These are phyloP conservation scores for Poecile atricapillus DNA, from an alignment of 2,113 vertebrate genomes.

Conservation along the genomic window DNA sequence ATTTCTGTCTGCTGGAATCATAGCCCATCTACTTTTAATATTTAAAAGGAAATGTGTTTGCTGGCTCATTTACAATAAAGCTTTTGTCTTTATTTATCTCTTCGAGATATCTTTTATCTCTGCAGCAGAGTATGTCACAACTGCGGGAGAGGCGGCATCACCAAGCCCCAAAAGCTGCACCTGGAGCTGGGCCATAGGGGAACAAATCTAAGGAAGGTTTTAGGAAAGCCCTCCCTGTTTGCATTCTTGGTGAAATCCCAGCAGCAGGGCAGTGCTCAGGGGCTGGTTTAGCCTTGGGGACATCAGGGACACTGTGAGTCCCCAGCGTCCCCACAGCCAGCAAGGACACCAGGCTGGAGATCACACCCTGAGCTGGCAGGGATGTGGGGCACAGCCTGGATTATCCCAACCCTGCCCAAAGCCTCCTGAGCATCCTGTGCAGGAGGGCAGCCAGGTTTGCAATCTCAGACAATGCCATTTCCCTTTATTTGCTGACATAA, in stretches of 20 bases:
- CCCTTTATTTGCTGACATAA: neutral
- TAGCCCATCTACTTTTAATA: neutral
- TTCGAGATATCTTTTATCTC: neutral
- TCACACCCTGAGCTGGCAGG: accelerated
- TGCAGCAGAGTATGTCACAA: neutral
- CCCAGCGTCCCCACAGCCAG: accelerated
- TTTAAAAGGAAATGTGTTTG: neutral
- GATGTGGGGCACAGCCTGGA: accelerated
- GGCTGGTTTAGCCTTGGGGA: neutral
- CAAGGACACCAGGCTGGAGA: neutral
- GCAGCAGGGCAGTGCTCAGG: neutral
- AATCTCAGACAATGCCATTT: neutral
- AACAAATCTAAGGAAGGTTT: accelerated
- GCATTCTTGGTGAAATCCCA: neutral
- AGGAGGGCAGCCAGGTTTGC: neutral
- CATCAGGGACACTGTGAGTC: neutral
- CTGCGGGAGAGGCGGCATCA: neutral
- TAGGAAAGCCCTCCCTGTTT: neutral
- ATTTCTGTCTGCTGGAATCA: neutral
- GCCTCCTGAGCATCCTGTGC: accelerated
- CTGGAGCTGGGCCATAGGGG: neutral
- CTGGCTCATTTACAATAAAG: neutral
- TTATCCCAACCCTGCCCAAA: accelerated
- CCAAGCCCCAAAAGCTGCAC: neutral
- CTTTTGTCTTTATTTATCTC: neutral